phyloP scores from a whole-genome alignment of 64 coral and sea anemone genomes.

The Platygyra sinensis region DNA sequence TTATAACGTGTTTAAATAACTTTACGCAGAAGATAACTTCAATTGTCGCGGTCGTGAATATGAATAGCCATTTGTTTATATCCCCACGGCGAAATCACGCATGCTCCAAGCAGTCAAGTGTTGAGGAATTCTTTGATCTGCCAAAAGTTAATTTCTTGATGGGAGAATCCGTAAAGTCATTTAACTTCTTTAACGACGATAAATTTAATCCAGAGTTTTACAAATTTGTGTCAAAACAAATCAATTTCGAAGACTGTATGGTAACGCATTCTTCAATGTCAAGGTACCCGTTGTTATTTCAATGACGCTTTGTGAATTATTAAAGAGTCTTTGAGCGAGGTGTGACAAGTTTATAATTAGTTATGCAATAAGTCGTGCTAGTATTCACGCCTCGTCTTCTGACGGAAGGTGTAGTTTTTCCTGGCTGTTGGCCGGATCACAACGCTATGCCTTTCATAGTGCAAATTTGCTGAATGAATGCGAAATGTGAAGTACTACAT shows the following conservation, averaged over 20 bases:
- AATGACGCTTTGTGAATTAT: constrained; percentile 19
- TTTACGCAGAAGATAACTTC: background rate
- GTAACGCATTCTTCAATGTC: constrained; percentile 19
- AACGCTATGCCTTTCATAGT: no score
- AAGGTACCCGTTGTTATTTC: constrained; percentile 34
- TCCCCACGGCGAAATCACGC: constrained; percentile 18
- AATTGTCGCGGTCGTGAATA: background rate
- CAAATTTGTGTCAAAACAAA: background rate
- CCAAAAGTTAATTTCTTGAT: no score
- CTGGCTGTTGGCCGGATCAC: background rate
- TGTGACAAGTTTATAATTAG: background rate
- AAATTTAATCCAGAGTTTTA: background rate
- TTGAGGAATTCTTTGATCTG: no score
- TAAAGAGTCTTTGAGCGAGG: background rate
- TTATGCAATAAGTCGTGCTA: background rate
- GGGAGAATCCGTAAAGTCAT: no score
- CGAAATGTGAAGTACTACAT: no score
- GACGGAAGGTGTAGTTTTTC: background rate
- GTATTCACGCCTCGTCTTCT: background rate
- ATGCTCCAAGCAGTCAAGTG: constrained; percentile 3
- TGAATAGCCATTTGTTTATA: constrained; percentile 2
- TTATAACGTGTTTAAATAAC: background rate
- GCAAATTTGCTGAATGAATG: no score
- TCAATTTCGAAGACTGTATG: background rate
- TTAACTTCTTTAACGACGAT: no score